These are phyloP conservation scores for Oreochromis grahami DNA, from an alignment of 2,797 vertebrate species.

Conservation along the genomic window DNA sequence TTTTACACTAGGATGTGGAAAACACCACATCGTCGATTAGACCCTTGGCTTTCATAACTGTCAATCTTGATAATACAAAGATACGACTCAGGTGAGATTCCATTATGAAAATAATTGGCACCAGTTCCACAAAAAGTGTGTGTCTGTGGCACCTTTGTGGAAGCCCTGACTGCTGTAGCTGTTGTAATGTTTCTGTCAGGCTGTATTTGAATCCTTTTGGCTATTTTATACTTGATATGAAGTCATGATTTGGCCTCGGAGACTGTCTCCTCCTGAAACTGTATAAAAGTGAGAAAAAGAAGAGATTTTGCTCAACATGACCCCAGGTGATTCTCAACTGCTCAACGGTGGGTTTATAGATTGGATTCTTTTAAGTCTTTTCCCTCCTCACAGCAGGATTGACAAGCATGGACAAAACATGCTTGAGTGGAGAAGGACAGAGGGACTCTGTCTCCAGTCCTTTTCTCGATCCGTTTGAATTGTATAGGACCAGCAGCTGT, in stretches of 20 bases:
- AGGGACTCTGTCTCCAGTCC: slow-evolving; percentile 29
- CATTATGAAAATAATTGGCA: neutral
- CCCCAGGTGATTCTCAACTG: neutral
- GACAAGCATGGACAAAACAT: neutral
- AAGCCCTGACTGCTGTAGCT: neutral
- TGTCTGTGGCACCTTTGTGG: neutral
- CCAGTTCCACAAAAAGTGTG: neutral
- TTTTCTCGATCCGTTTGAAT: neutral
- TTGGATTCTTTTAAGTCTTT: neutral
- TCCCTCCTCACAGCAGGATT: neutral
- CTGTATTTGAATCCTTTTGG: neutral
- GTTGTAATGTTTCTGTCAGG: neutral
- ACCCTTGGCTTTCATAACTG: neutral
- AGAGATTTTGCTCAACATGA: neutral
- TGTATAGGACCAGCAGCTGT: neutral
- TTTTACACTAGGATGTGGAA: neutral
- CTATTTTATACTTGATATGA: neutral
- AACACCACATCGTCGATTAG: rapidly evolving
- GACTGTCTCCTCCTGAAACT: neutral
- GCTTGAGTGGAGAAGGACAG: slow-evolving; percentile 12
- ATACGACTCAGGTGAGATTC: neutral
- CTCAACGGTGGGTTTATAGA: neutral
- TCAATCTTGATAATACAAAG: neutral
- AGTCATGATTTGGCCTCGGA: neutral
- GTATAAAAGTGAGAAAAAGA: neutral